These are phyloP conservation scores for Ceriagrion tenellum DNA, from an alignment of 2,888 invertebrate genomes.

Conservation along the genomic window DNA sequence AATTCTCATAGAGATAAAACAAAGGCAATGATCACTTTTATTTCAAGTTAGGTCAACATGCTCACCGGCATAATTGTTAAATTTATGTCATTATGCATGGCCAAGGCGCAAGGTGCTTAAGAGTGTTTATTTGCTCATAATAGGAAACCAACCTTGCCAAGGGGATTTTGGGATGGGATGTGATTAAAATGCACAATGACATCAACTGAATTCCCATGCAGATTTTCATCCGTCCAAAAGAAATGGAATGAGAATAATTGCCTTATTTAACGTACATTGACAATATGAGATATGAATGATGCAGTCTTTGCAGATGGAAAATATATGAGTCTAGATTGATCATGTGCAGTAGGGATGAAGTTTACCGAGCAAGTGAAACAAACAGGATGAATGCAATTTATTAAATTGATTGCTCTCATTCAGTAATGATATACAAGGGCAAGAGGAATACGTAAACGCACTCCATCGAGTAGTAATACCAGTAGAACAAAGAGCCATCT, in stretches of 20 bases:
- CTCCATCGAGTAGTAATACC: neutral
- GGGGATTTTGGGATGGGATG: neutral
- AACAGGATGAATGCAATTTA: neutral
- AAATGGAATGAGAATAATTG: neutral
- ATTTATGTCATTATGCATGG: conserved; percentile 38
- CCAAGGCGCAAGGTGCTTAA: conserved; percentile 37
- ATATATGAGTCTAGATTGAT: neutral
- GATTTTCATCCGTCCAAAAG: neutral
- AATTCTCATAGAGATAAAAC: neutral
- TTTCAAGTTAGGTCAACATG: neutral
- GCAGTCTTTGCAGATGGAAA: neutral
- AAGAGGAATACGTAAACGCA: neutral
- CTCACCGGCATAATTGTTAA: neutral
- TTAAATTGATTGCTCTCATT: neutral
- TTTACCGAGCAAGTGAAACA: neutral
- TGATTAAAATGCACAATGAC: neutral
- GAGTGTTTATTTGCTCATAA: neutral
- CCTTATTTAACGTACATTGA: neutral
- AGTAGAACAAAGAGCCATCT: conserved; percentile 1
- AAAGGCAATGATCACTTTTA: neutral
- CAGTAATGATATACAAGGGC: neutral
- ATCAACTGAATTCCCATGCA: neutral
- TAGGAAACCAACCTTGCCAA: neutral
- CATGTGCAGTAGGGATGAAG: neutral
- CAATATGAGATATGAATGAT: neutral